Conservation (phyloP, 2,113 vertebrate genomes). For the Scomber colias region DNA sequence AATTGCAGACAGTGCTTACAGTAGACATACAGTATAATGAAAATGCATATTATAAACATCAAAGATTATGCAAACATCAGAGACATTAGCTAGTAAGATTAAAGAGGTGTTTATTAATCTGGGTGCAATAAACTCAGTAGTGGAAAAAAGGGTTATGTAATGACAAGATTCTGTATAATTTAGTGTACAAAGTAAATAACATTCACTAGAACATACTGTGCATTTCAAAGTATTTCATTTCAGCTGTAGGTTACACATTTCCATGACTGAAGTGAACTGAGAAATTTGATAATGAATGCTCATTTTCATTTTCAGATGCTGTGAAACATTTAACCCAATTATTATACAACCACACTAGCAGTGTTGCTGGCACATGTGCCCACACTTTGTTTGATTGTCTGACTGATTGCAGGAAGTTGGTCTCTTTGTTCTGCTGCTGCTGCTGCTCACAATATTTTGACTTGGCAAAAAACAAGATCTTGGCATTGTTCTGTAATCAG, state of each 20-base stretch:
- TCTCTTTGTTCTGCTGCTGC: background rate
- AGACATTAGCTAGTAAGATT: slow-evolving; percentile 4
- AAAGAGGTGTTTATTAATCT: slow-evolving; percentile 13
- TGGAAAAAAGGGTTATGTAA: background rate
- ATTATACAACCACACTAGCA: background rate
- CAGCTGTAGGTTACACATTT: background rate
- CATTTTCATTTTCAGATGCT: slow-evolving; percentile 1
- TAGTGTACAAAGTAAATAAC: background rate
- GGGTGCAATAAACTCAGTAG: background rate
- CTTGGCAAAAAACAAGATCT: no score
- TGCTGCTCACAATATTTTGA: background rate
- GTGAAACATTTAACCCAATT: background rate
- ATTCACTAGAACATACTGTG: background rate
- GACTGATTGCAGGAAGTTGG: slow-evolving; percentile 7
- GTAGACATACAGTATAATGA: slow-evolving; percentile 8
- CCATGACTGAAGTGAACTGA: background rate
- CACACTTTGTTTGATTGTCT: slow-evolving; percentile 13
- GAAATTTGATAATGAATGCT: background rate
- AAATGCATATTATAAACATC: slow-evolving; percentile 2
- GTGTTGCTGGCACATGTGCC: background rate
- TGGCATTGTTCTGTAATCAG: background rate
- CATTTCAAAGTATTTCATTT: background rate
- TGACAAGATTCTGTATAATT: background rate
- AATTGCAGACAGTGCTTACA: slow-evolving; percentile 14
- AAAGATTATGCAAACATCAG: background rate